Percentiles rank a stretch among this genome's conserved stretches.
Evolutionary conservation across 2,888 invertebrate genomes (phyloP).

Genomic region (Mycogona germanica): DNA sequence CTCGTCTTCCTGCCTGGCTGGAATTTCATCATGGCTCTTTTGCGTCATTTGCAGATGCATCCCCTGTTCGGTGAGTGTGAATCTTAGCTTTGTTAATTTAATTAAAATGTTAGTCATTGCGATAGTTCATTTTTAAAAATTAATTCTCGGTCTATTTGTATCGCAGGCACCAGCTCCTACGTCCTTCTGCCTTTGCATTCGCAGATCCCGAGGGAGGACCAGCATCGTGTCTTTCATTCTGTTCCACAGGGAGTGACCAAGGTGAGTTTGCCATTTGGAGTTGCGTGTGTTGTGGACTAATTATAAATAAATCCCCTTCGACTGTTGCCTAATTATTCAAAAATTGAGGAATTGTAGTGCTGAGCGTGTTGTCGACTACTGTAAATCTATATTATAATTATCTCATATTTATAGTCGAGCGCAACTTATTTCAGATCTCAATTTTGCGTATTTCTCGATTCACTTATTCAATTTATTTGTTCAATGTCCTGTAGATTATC

Average conservation of each 20-base stretch:
- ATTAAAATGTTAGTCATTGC: not conserved
- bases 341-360: no score
- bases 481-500: constrained; percentile 57
- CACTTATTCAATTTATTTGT: not conserved
- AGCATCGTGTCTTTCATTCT: constrained; percentile 79
- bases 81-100: not conserved
- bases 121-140: not conserved
- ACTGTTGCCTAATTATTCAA: not conserved
- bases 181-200: constrained; percentile 90
- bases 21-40: constrained; percentile 88
- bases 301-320: not conserved
- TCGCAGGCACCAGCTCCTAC: constrained; percentile 46
- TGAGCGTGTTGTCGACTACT: constrained; percentile 6
- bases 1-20: constrained; percentile 92
- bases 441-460: no score
- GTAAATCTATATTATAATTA: not conserved
- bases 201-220: constrained; percentile 90
- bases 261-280: constrained; percentile 40
- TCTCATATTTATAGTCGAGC: not conserved
- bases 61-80: constrained; percentile 49
- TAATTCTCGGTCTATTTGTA: not conserved
- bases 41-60: constrained; percentile 69
- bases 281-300: no score
- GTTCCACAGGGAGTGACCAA: constrained; percentile 75
- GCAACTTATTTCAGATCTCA: no score